Conservation (phyloP, 2,888 invertebrate genomes). For the Nemotelus pantherinus region DNA sequence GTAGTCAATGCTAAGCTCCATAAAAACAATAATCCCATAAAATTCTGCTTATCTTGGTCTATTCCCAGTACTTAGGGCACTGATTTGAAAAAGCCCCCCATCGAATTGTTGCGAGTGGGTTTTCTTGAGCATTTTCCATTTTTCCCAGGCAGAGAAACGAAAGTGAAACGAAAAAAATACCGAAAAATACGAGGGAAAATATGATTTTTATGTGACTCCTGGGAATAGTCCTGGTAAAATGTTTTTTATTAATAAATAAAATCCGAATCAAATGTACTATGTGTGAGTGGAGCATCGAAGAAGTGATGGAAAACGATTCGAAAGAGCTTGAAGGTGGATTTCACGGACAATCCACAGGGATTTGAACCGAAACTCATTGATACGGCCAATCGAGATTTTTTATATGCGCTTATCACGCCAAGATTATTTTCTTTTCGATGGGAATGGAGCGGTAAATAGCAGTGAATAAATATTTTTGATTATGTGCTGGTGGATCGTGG, state of each 20-base stretch:
- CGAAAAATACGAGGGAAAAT: conserved; percentile 44
- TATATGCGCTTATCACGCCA: conserved; percentile 49
- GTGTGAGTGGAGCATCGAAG: neutral
- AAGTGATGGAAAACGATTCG: neutral
- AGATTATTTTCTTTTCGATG: conserved; percentile 14
- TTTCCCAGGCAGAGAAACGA: neutral
- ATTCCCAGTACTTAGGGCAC: conserved; percentile 45
- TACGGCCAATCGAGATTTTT: conserved; percentile 42
- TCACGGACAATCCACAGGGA: conserved; percentile 34
- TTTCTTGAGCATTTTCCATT: conserved; percentile 20
- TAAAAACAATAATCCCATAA: conserved; percentile 56
- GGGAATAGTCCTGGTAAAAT: conserved; percentile 50
- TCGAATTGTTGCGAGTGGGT: conserved; percentile 25
- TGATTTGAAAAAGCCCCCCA: conserved; percentile 44
- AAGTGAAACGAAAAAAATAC: neutral
- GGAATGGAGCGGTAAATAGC: neutral
- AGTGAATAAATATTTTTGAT: too few relatives aligned
- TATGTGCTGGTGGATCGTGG: too few relatives aligned
- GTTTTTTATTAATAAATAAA: conserved; percentile 52
- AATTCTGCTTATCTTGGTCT: conserved; percentile 55
- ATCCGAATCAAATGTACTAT: conserved; percentile 37
- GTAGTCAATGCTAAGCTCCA: conserved; percentile 48
- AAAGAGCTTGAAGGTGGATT: conserved; percentile 18
- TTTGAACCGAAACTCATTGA: conserved; percentile 27
- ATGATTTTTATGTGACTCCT: conserved; percentile 50